Evolutionary conservation across 2,888 invertebrate genomes (phyloP), one percentile per base, ranked within the genome.

Genomic region (Dorcus hopei): DNA sequence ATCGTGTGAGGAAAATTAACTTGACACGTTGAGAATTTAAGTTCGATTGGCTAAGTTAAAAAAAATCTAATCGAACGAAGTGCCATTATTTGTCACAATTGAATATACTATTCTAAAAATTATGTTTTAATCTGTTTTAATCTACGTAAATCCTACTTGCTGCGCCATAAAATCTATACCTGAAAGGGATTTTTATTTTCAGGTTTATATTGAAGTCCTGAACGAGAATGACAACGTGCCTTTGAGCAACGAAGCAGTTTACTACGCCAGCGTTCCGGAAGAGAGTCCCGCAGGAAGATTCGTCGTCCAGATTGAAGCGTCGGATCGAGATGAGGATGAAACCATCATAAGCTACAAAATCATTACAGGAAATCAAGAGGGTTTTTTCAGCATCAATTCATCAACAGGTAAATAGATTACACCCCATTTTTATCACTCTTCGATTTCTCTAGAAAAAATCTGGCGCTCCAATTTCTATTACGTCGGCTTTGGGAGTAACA

Each of bases 171-270:
- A 33, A 33, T 5, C 26, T 26, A 5, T 26, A 1, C 26, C 5
- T 33, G 4, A 33, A 33, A 33, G 6, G 5, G 26, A 33, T 4
- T 33, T 33, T 57, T 52, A 68, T 56, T 65, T 75, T 9, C 76
- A 90, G 88, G 87, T 94, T 48, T 93, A 88, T 75, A 83, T 93
- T 51, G 87, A 90, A 74, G 90, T 98, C 64, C 81, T 87, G 68
- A 95, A 98, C 80, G 92, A 90, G 73, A 98, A 98, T 81, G 98
- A 99, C 82, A 94, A 97, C 83, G 88, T 89, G 45, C 98, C 98
- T 54, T 83, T 95, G 79, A 93, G 96, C 62, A 86, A 86, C 69
- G 86, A 87, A 70, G 93, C 97, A 9, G 88, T 92, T 59, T 97
- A 97, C 81, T 86, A 88, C 75, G 90, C 91, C 3, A 83, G 83